Percentiles rank a stretch among this genome's conserved stretches.
Evolutionary conservation across 64 coral and sea anemone genomes (phyloP).

Genomic region (Dendrophyllia cribrosa): DNA sequence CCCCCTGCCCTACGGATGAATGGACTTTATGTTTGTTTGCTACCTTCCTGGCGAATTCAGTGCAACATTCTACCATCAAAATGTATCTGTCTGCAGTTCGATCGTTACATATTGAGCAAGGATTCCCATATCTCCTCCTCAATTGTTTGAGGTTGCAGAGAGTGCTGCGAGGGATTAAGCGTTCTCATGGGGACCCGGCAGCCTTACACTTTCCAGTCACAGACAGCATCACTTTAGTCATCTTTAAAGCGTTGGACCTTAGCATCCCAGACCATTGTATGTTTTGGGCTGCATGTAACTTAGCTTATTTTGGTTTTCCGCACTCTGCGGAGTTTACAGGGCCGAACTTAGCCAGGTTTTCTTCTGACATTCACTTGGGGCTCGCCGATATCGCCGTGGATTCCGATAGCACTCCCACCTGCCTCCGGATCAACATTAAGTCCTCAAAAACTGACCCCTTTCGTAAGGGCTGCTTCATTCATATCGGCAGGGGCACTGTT

Average conservation of each 20-base stretch:
- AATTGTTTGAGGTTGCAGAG: neutral
- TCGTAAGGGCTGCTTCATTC: neutral
- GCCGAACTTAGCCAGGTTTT: neutral
- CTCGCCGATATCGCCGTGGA: neutral
- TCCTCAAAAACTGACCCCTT: neutral
- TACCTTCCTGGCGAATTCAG: too few species aligned
- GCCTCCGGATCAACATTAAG: neutral
- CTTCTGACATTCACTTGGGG: neutral
- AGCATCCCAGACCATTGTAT: neutral
- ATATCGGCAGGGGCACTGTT: neutral
- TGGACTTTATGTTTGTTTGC: slow-evolving; percentile 38
- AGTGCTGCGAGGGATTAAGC: slow-evolving; percentile 18
- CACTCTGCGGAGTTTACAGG: neutral
- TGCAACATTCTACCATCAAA: too few species aligned
- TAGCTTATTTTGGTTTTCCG: neutral
- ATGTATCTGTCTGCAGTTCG: slow-evolving; percentile 26
- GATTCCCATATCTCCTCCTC: neutral
- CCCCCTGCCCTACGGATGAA: slow-evolving; percentile 18
- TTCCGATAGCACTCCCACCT: neutral
- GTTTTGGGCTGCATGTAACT: slow-evolving; percentile 42
- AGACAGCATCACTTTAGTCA: neutral
- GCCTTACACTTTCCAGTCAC: neutral
- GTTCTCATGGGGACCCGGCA: neutral
- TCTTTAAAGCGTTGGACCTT: neutral
- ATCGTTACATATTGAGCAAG: slow-evolving; percentile 39